Conservation (phyloP, 2,113 vertebrate species). For the Mobula birostris region DNA sequence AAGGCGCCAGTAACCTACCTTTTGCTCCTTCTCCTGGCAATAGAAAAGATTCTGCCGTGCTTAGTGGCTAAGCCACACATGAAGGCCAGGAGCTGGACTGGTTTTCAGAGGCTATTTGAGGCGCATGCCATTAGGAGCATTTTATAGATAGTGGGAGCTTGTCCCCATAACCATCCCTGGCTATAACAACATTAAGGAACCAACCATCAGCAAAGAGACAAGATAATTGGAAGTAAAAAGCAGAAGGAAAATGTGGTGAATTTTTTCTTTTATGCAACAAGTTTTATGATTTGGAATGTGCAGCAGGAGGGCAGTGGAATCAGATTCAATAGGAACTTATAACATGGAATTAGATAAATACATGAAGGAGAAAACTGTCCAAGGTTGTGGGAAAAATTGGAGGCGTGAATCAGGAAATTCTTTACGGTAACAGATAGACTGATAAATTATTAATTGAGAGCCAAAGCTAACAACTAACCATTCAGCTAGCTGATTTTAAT, state of each 20-base stretch:
- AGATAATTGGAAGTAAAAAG: background rate
- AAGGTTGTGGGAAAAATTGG: background rate
- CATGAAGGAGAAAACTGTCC: background rate
- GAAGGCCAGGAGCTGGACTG: no score
- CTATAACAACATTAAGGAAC: background rate
- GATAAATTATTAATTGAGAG: background rate
- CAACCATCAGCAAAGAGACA: background rate
- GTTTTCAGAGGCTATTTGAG: no score
- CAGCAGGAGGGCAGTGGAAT: background rate
- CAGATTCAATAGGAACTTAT: background rate
- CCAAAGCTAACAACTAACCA: background rate
- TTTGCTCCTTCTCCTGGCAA: no score
- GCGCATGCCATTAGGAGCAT: no score
- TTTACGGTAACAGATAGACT: background rate
- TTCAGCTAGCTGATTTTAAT: background rate
- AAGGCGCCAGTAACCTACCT: no score
- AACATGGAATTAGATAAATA: background rate
- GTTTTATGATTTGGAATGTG: background rate
- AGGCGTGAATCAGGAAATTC: background rate
- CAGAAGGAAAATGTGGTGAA: background rate
- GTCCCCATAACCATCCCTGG: no score
- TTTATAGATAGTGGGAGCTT: no score
- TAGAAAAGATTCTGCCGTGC: no score
- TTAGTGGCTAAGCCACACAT: no score
- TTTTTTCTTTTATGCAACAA: background rate